A percentile compares a stretch with the other conserved stretches of the same genome.
Conservation (phyloP, 2,888 invertebrate species). For the Megalurothrips usitatus region DNA sequence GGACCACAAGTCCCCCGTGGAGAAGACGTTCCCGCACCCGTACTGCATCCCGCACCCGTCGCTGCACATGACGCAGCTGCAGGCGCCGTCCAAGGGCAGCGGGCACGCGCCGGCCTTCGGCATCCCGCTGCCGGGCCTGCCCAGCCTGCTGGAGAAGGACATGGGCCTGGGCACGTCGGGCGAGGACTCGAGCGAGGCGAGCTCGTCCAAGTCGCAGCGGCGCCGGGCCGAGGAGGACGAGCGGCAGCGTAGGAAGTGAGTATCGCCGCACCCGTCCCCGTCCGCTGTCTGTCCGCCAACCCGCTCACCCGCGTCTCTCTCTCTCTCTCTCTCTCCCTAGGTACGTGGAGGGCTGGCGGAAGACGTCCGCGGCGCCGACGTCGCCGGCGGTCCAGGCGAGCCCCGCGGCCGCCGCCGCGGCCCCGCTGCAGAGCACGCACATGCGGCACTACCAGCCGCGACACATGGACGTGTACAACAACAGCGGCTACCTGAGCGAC, state of each 20-base stretch:
- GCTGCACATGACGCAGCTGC: constrained; percentile 33
- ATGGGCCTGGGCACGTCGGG: constrained; percentile 77
- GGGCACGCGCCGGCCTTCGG: constrained; percentile 33
- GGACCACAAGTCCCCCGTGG: constrained; percentile 53
- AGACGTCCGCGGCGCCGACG: constrained; percentile 51
- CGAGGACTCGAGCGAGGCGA: constrained; percentile 77
- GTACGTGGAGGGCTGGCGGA: constrained; percentile 66
- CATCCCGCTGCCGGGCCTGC: constrained; percentile 32
- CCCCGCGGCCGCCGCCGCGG: too few relatives aligned
- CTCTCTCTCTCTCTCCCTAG: not conserved
- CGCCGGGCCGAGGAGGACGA: constrained; percentile 50
- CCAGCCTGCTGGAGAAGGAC: constrained; percentile 55
- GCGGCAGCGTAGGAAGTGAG: constrained; percentile 51
- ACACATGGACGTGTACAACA: constrained; percentile 53
- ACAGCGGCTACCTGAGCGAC: constrained; percentile 49
- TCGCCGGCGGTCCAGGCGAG: constrained; percentile 35
- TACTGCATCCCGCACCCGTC: constrained; percentile 69
- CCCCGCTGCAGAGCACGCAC: constrained; percentile 46
- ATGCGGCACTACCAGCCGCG: constrained; percentile 22
- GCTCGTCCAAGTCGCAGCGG: constrained; percentile 68
- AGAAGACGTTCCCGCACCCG: constrained; percentile 61
- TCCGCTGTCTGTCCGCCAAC: not conserved
- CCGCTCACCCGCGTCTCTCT: too few relatives aligned
- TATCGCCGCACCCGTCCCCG: too few relatives aligned
- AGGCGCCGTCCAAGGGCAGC: constrained; percentile 13